Conservation (phyloP, 2,113 vertebrate genomes). For the Columbina picui region DNA sequence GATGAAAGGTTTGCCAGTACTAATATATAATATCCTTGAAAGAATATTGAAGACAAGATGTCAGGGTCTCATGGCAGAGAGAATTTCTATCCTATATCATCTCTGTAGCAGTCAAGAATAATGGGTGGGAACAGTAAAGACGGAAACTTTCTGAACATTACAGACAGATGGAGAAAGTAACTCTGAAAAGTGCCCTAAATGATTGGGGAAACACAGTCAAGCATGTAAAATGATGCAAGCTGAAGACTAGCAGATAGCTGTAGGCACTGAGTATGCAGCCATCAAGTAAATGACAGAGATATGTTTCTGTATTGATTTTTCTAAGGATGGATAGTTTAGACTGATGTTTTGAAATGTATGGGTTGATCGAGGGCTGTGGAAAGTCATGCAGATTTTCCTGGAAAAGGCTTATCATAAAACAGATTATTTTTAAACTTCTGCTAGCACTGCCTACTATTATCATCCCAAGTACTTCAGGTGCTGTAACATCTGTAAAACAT, state of each 20-base stretch:
- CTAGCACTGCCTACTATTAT: background rate
- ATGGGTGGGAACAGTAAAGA: background rate
- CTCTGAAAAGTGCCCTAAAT: background rate
- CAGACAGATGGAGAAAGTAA: background rate
- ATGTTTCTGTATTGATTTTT: conserved; percentile 38
- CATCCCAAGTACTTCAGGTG: conserved; percentile 12
- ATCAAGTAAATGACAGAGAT: conserved; percentile 22
- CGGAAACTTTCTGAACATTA: background rate
- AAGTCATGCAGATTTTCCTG: background rate
- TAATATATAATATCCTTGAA: background rate
- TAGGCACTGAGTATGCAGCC: background rate
- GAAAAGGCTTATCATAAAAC: background rate
- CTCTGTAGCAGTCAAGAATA: background rate
- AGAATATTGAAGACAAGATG: background rate
- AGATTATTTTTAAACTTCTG: conserved; percentile 20
- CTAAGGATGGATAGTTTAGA: background rate
- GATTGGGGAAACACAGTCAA: background rate
- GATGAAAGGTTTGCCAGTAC: background rate
- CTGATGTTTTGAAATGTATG: conserved; percentile 9
- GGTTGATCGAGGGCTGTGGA: background rate
- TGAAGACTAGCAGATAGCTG: conserved; percentile 18
- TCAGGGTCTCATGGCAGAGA: background rate
- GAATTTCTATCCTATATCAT: background rate
- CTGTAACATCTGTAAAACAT: conserved; percentile 31
- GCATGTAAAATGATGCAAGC: background rate